Evolutionary conservation across 2,113 vertebrate species (phyloP).

Genomic region (Colaptes auratus): DNA sequence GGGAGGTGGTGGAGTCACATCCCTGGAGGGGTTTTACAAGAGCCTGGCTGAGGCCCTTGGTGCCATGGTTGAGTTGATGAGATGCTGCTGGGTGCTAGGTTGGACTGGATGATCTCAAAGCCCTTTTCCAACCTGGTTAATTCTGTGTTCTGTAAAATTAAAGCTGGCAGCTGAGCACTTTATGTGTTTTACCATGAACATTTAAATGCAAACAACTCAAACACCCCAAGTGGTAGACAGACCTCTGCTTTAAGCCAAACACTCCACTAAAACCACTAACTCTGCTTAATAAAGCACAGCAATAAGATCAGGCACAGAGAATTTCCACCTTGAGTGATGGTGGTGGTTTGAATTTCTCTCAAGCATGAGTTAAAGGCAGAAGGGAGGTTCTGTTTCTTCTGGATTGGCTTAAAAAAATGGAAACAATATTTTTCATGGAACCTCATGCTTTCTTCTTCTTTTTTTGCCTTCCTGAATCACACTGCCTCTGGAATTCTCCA

Average conservation of each 20-base stretch:
- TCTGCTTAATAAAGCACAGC: not conserved
- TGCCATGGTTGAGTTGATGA: too few species aligned
- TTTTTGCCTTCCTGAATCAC: not conserved
- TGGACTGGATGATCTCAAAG: too few species aligned
- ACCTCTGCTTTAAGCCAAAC: not conserved
- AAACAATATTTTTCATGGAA: conserved; percentile 55
- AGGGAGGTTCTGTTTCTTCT: conserved; percentile 36
- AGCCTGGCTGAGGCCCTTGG: too few species aligned
- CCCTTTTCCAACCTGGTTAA: too few species aligned
- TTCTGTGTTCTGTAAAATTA: too few species aligned
- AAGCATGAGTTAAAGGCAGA: not conserved
- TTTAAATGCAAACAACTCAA: not conserved
- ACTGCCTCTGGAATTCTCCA: conserved; percentile 25
- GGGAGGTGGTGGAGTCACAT: too few species aligned
- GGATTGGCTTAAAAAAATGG: conserved; percentile 15
- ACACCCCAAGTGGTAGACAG: not conserved
- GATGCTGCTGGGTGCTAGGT: too few species aligned
- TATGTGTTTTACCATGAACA: not conserved
- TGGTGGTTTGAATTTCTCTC: conserved; percentile 33
- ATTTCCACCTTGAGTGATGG: conserved; percentile 13
- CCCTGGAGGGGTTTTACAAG: too few species aligned
- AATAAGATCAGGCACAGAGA: not conserved
- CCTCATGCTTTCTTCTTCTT: not conserved
- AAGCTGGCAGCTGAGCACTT: too few species aligned
- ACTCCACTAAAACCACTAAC: not conserved